A percentile compares a stretch with the other conserved stretches of the same genome.
phyloP scores from a whole-genome alignment of 2,113 vertebrate species.

The Hemicordylus capensis region DNA sequence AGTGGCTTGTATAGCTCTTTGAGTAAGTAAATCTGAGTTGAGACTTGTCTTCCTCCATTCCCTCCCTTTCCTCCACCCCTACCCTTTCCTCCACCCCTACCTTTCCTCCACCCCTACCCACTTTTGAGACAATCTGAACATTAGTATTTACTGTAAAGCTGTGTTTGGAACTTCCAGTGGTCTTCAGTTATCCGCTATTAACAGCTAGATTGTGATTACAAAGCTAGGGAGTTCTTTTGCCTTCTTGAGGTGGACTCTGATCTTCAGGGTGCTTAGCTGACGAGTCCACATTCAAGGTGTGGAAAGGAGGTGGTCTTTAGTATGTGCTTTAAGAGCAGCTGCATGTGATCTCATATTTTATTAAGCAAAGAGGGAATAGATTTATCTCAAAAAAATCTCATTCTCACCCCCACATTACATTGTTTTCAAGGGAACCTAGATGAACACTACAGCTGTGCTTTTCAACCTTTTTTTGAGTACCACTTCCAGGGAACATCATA shows the following conservation, averaged over 20 bases:
- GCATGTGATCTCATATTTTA: background rate
- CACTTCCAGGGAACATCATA: too few species aligned
- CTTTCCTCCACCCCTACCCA: background rate
- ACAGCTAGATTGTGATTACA: background rate
- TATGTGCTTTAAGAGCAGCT: background rate
- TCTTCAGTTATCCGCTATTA: background rate
- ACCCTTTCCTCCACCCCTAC: accelerated
- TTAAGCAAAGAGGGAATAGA: background rate
- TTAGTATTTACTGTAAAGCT: background rate
- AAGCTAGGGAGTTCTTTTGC: background rate
- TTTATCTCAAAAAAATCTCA: background rate
- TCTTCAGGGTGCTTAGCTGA: background rate
- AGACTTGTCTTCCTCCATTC: background rate
- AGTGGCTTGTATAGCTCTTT: background rate
- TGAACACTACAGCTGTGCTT: background rate
- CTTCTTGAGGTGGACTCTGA: background rate
- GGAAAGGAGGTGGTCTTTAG: background rate
- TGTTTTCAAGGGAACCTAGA: background rate
- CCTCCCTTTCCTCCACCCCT: background rate
- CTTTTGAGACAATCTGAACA: background rate
- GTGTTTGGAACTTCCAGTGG: background rate
- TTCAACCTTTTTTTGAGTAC: too few species aligned
- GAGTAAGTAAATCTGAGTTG: background rate
- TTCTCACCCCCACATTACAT: background rate
- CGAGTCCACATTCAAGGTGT: background rate